Base-by-base conservation (phyloP, 2,113 vertebrate genomes). In the Aepyceros melampus region DNA sequence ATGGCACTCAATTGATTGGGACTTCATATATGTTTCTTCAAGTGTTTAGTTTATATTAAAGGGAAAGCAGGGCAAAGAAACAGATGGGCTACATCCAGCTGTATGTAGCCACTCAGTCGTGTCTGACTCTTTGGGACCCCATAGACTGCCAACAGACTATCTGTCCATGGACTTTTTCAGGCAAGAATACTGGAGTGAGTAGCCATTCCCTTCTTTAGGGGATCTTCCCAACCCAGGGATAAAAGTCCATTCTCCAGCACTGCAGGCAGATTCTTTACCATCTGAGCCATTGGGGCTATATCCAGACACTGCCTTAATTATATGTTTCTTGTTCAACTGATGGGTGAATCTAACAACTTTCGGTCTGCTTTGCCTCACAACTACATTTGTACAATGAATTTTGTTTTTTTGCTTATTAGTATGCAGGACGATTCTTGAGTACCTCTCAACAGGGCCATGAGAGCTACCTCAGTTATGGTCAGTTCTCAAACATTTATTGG, bases 401-500 rank as follows among this genome's bases (percentile, higher is more conserved):
- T 91, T 64, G 17, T 1, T n/a, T 25, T 81, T 81, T 74, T 23
- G 27, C 36, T 93, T 56, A 88, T 88, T 49, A 86, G 86, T 93
- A 95, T 93, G 19, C 43, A 82, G 36, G 29, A 11, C 47, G 81
- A 23, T 71, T 90, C 21, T 55, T 92, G 5, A 85, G 64, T 78
- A 51, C 33, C 43, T 92, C 62, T 92, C 81, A 45, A 86, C 49
- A 5, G 12, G 88, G 53, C 33, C 76, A 51, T 86, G 92, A 56
- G 25, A 85, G 84, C 47, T 87, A 87, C 87, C 62, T 94, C 49
- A 76, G 93, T 96, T 88, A 86, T 51, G 31, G 58, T 60, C 87
- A 76, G 4, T 90, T 94, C 58, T 92, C 94, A 92, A 97, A 96
- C 17, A 82, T 60, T 62, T n/a, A 87, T 47, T 88, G 86, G 49